Base-by-base conservation (phyloP, 2,797 vertebrate genomes). In the Pelobates cultripes region DNA sequence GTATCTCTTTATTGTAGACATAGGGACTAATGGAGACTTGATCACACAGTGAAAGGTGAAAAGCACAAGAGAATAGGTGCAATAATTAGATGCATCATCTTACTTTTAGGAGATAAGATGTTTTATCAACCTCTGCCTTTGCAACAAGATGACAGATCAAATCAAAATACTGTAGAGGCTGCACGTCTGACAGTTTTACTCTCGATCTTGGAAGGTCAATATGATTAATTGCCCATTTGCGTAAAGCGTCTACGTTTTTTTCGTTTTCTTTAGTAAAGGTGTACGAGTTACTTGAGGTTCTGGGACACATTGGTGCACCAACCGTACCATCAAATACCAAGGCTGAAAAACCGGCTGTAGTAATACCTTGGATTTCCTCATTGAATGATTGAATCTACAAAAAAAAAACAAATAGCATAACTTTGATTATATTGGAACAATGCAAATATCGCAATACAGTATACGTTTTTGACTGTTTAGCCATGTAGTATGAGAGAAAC, bases 101-200 rank as follows among this genome's bases (percentile, higher is more conserved):
- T 87, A 99, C 97, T 96, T 96, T 97, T 63, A 99, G 91, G 85
- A 99, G 93, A 78, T 93, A 95, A 80, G 96, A 96, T 72, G 91
- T 90, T 84, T 90, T 89, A 90, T 97, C 95, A 42, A 99, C 87
- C 86, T 92, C 86, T 17, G 96, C 95, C 89, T 96, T 99, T 72
- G 95, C 95, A 80, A 99, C 84, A 77, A 99, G 93, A 75, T 99
- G 97, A 86, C 98, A 99, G 82, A 95, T 97, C 72, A 99, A 88
- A 90, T 99, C 94, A 72, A 98, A 98, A 90, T 91, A 99, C 4
- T 90, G 79, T 74, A 85, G 92, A 43, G 96, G 96, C 45, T 93
- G 90, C 68, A 96, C 92, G 3, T 64, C 88, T 17, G 94, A 94
- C 61, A 99, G 86, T 7, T 92, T 90, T 64, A 86, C 69, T 73